Evolutionary conservation across 2,888 invertebrate genomes (phyloP), one percentile per base, ranked within the genome.

Genomic region (Norana najaformis): DNA sequence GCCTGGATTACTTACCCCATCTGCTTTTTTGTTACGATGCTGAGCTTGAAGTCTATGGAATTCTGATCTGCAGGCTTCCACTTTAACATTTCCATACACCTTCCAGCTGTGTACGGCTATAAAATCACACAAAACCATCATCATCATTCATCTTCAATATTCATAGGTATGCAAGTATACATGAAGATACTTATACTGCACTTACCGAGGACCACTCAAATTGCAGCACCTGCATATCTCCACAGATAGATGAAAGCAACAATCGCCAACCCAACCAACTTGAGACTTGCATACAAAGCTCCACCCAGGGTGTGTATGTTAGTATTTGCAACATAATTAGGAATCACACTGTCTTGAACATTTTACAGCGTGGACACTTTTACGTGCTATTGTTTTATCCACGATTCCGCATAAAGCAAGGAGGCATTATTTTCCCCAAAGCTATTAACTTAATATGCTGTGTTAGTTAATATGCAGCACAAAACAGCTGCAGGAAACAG

Each of bases 21-120:
- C 90, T 93, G 92, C 5, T 93, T 91, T 89, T 93, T 93, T 91
- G 97, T 96, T 1, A 96, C 96, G 90, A 99, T 97, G 95, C 97
- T 97, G 91, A 99, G 95, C 93, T 96, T 96, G 95, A 99, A 99
- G 95, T 99, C 99, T 0, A 99, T 97, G 11, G 99, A 98, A 95
- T 99, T 99, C 95, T 98, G 96, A 91, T 97, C 96, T 6, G 97
- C 96, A 34, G 99, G 99, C 94, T 99, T 99, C 99, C 99, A 99
- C 95, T 99, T 99, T 34, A 99, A 96, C 2, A 99, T 97, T 88
- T 97, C 96, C 69, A 96, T 95, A 93, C 97, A 98, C 14, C 96
- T 96, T 0, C 99, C 99, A 16, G 97, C 95, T 30, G 96, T 95
- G 94, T 99, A 99, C 0, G 97, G 96, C 97, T 97, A n/a, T 69